Evolutionary conservation across 2,797 vertebrate genomes (phyloP).

Genomic region (Scomberomorus guttatus): DNA sequence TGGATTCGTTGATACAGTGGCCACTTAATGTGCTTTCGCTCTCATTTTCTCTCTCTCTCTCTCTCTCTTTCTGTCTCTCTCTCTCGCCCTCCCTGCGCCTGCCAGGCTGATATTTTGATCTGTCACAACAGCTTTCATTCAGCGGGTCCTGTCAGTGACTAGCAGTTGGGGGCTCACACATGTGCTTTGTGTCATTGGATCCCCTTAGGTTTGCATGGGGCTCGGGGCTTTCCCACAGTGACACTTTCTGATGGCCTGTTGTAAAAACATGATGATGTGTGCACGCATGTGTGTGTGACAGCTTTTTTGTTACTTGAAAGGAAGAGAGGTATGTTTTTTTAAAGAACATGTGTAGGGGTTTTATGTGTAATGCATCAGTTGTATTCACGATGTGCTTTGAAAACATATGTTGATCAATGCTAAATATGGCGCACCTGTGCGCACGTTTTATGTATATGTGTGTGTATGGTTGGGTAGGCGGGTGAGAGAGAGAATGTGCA

Average conservation of each 20-base stretch:
- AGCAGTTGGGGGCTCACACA: conserved; percentile 66
- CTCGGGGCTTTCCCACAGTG: conserved; percentile 52
- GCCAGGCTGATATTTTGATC: conserved; percentile 73
- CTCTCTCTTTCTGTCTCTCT: conserved; percentile 1
- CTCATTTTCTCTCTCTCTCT: background rate
- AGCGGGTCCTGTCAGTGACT: conserved; percentile 58
- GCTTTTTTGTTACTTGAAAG: conserved; percentile 6
- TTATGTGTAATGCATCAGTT: background rate
- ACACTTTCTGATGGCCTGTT: conserved; percentile 63
- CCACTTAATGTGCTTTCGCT: conserved; percentile 46
- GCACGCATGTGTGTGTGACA: background rate
- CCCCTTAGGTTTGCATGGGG: conserved; percentile 68
- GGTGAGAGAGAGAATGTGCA: background rate
- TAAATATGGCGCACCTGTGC: background rate
- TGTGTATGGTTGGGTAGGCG: background rate
- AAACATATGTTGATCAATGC: background rate
- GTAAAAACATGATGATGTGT: conserved; percentile 15
- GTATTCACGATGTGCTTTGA: conserved; percentile 1
- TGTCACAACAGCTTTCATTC: conserved; percentile 77
- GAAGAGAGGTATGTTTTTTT: background rate
- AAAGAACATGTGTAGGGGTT: background rate
- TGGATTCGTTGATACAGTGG: conserved; percentile 39
- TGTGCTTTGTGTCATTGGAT: conserved; percentile 72
- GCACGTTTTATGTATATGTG: background rate
- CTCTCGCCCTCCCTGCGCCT: conserved; percentile 26